Evolutionary conservation across 2,113 vertebrate genomes (phyloP), one percentile per base, ranked within the genome.

Genomic region (Panurus biarmicus): DNA sequence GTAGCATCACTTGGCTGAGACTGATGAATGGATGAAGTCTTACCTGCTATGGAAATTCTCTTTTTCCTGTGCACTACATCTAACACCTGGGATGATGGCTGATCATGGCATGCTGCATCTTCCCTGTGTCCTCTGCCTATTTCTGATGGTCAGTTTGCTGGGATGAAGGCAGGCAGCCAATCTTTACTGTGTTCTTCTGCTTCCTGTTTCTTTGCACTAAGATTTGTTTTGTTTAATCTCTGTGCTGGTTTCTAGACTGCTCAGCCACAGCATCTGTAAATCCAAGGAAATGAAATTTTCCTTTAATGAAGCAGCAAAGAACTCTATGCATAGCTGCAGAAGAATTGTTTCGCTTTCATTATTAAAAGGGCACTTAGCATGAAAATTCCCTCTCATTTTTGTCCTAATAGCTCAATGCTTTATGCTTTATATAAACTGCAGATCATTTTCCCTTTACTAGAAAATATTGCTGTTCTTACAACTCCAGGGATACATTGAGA

Each of bases 341-440:
- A 75, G 76, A 67, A 85, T 93, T 87, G 35, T 53, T 95, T 91
- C 9, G 0, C 65, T 90, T 93, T 72, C 57, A 61, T 95, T 95
- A 91, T 94, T 94, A 91, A 90, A 95, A 80, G 67, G 36, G 57
- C 92, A 88, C 72, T 95, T 94, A 84, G 78, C n/a, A 72, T 71
- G 72, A 85, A 78, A 89, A 85, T 74, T 72, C n/a, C 22, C 48
- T 76, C n/a, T 61, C 18, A 17, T 80, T 93, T 90, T 84, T 81
- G 38, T 1, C 20, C 20, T 89, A 76, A 80, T 88, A 87, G 85
- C 44, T 44, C 48, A n/a, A 33, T 88, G 64, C 50, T 81, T 94
- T 53, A 24, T 80, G 56, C 45, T 78, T 94, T 57, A 10, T 71
- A 58, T 23, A 33, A 94, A 65, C 12, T 0, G 0, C 60, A 86